Evolutionary conservation across 30 jellyfish, hydroid and myxozoan species (phyloP), one percentile per base, ranked within the genome.

Genomic region (Hydractinia echinata): DNA sequence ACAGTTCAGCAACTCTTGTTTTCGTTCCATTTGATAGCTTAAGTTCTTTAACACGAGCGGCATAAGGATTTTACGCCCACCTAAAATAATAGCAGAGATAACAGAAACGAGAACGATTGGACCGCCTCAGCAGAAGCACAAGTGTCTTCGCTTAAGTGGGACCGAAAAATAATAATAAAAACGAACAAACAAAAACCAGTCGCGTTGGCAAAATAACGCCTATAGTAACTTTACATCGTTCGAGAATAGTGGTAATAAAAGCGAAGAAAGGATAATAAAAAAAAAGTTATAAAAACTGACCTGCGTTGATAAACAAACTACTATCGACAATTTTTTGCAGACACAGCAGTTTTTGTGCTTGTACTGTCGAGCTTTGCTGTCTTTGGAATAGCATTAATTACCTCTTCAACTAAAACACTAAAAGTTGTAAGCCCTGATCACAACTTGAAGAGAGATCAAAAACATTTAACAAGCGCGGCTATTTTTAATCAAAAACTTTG

Each of bases 1-100:
- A 68, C 97, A 91, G 55, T 83, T 64, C 15, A 91, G 61, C 8
- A 86, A 79, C 79, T 91, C 97, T 68, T 91, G 97, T 55, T 86
- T 91, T 50, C 95, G 73, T 55, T 86, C 90, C 91, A 91, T 82
- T 71, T 82, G 80, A 30, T 51, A 79, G 55, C 72, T 84, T 73
- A 91, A 66, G 52, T 86, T 88, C 19, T 81, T 89, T 54, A 86
- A 66, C 52, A 87, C 55, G 10, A 89, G 82, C 58, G 96, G 97
- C 51, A 91, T 72, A 52, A 91, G 77, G 50, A 79, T 61, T 44
- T 67, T 91, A 5, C 96, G 87, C 6, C 82, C 78, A 3, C 52
- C 97, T 91, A 48, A 53, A 64, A 82, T 1, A 48, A 39, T 70
- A 53, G 44, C 39, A 30, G 44, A 30, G 2, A 30, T 30, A 30